Evolutionary conservation across 2,888 invertebrate species (phyloP), one percentile per base, ranked within the genome.

Genomic region (Leptopilina drosophilae): DNA sequence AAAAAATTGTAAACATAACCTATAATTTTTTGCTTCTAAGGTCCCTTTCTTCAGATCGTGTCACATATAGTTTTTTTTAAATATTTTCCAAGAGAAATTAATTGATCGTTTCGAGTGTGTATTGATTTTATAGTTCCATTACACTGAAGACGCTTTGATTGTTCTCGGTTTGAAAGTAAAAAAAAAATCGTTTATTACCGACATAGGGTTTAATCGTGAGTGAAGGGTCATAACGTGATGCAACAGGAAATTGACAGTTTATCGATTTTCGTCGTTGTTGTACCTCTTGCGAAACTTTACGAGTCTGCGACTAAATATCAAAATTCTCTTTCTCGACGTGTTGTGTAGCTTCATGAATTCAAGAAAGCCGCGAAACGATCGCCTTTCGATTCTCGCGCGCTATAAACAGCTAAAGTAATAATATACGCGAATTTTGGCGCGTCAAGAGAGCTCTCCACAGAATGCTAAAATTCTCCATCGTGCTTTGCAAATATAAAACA

Each of bases 191-290:
- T 9, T 40, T n/a, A 56, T 73, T 40, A 33, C 15, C n/a, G 33
- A 56, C 73, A 73, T 8, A n/a, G 56, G 40, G 56, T 42, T 53
- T n/a, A 33, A 56, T 56, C 20, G 33, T 56, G 33, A 56, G 56
- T 33, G 73, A 73, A 12, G 73, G 73, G 56, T 73, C 73, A 73
- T 73, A 73, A 73, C 56, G 56, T 40, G 56, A 73, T 73, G 73
- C 73, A 73, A 59, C 73, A 73, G 73, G 73, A 73, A 73, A 73
- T 73, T 56, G 73, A 73, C 73, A 56, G 73, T 56, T 73, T 73
- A 73, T 73, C 73, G 73, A 73, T 73, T 49, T 49, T 73, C 11
- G 14, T 33, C 33, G 3, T 5, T 33, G 33, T 33, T 3, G 33
- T 73, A 53, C 15, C 56, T 40, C 73, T 59, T 73, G 56, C 73